Evolutionary conservation across 2,797 vertebrate species (phyloP).

Genomic region (Aeoliscus strigatus): DNA sequence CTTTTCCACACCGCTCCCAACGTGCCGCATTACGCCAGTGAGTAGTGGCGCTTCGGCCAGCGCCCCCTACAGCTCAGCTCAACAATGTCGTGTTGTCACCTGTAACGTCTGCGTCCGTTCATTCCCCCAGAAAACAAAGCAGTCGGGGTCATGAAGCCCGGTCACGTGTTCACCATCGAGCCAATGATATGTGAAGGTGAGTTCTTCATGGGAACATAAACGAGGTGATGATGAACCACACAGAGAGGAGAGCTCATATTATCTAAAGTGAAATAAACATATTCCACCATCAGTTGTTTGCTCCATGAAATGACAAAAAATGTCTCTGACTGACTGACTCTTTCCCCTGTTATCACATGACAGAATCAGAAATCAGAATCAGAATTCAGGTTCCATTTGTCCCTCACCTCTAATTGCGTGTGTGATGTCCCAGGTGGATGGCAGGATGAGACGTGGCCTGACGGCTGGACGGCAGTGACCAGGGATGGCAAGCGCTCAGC

Average conservation of each 20-base stretch:
- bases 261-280: too few relatives aligned
- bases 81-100: too few relatives aligned
- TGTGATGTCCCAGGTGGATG: slow-evolving; percentile 81
- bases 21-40: slow-evolving; percentile 97
- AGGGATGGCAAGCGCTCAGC: slow-evolving; percentile 95
- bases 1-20: slow-evolving; percentile 97
- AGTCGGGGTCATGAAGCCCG: slow-evolving; percentile 97
- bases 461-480: slow-evolving; percentile 96
- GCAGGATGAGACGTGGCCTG: slow-evolving; percentile 99
- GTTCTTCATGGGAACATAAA: too few relatives aligned
- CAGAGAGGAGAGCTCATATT: too few relatives aligned
- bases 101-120: not conserved
- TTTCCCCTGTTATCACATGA: too few relatives aligned
- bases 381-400: too few relatives aligned
- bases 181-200: slow-evolving; percentile 99
- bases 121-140: slow-evolving; percentile 91
- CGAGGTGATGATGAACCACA: too few relatives aligned
- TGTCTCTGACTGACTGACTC: too few relatives aligned
- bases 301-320: too few relatives aligned
- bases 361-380: too few relatives aligned
- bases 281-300: too few relatives aligned
- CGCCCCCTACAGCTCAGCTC: too few relatives aligned
- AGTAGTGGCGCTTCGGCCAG: slow-evolving; percentile 65
- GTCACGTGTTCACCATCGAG: slow-evolving; percentile 97
- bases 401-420: not conserved